Conservation (phyloP, 2,888 invertebrate species). For the Nemoura dubitans region DNA sequence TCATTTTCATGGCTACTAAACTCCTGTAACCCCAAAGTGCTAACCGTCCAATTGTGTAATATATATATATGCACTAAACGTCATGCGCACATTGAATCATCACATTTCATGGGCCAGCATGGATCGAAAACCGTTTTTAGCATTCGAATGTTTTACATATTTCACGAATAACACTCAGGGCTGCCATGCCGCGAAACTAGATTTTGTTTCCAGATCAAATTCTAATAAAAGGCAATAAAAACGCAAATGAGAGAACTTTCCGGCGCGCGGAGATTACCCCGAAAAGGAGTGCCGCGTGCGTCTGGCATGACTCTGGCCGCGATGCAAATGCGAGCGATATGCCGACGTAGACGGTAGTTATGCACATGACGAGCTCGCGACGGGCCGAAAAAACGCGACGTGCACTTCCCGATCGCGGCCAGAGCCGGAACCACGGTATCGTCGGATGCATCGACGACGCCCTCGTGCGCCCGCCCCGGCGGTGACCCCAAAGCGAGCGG, state of each 20-base stretch:
- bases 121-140: neutral
- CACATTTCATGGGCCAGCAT: too few species aligned
- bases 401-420: too few species aligned
- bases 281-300: constrained; percentile 12
- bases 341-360: too few species aligned
- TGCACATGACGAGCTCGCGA: too few species aligned
- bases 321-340: neutral
- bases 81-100: too few species aligned
- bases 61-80: too few species aligned
- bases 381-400: too few species aligned
- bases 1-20: neutral
- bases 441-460: neutral
- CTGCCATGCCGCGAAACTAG: neutral
- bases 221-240: constrained; percentile 12
- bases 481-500: neutral
- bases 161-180: neutral
- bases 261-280: neutral
- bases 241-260: neutral
- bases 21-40: too few species aligned
- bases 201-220: constrained; percentile 12
- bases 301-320: neutral
- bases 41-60: too few species aligned
- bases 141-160: neutral
- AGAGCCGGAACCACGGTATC: neutral
- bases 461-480: neutral